phyloP scores from a whole-genome alignment of 2,888 invertebrate genomes.

The Cephus spinipes region DNA sequence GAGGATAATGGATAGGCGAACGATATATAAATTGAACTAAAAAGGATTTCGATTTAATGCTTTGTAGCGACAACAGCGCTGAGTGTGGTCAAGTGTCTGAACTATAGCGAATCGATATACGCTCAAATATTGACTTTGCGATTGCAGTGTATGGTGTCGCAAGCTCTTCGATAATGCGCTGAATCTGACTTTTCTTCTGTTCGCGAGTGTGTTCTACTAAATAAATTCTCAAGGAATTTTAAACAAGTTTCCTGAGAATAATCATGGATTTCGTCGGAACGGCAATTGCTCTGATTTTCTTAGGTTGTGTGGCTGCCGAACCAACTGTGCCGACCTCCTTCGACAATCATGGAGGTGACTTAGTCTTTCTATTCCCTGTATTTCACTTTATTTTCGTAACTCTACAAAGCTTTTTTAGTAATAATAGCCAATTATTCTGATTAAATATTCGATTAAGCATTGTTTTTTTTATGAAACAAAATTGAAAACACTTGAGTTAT shows the following conservation, averaged over 20 bases:
- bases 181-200: conserved; percentile 38
- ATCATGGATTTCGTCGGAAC: conserved; percentile 38
- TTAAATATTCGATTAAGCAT: not conserved
- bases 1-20: too few species aligned
- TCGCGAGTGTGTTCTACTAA: conserved; percentile 13
- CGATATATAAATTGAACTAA: too few species aligned
- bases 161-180: conserved; percentile 46
- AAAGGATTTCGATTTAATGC: too few species aligned
- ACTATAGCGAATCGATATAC: conserved; percentile 63
- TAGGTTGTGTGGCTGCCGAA: conserved; percentile 49
- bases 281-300: conserved; percentile 56
- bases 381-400: not conserved
- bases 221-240: not conserved
- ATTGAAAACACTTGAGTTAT: too few species aligned
- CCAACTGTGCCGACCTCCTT: conserved; percentile 56
- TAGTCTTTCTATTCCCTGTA: conserved; percentile 36
- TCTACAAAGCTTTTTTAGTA: not conserved
- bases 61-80: conserved; percentile 34
- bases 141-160: conserved; percentile 45
- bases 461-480: too few species aligned
- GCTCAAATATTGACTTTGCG: conserved; percentile 64
- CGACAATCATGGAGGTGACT: conserved; percentile 64
- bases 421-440: not conserved
- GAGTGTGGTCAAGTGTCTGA: conserved; percentile 38
- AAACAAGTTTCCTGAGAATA: not conserved